Evolutionary conservation across 2,888 invertebrate genomes (phyloP), one percentile per base, ranked within the genome.

Genomic region (Agrilus cyanescens): DNA sequence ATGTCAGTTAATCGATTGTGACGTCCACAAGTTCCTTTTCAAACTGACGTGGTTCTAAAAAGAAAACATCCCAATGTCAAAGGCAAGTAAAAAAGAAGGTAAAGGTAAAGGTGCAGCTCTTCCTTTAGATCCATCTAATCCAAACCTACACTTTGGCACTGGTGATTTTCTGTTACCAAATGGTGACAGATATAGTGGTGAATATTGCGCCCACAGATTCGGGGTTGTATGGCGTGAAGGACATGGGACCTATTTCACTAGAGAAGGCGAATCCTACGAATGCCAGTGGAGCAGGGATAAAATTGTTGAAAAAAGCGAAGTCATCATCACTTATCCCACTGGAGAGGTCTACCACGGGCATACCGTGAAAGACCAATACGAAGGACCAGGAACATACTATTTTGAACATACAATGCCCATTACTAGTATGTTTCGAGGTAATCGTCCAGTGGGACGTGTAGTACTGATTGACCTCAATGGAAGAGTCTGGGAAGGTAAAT

Each of bases 181-280:
- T 35, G 76, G 75, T 0, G 79, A 80, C 48, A 62, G 51, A 2
- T 80, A 78, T 48, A 63, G 68, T 1, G 80, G 79, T 1, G 69
- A 58, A 38, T 80, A 72, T 51, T 72, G 73, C 53, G 70, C 73
- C 1, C 72, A 72, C 57, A 69, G 70, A 49, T 71, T 67, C 48
- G 73, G 66, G 3, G 33, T 60, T 32, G 51, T 63, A 33, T 67
- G 66, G 65, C 52, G 65, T 40, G 63, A 66, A 56, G 67, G 65
- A 12, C 37, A 40, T 1, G 80, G 80, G 7, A 59, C 61, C 10
- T 80, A 80, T 51, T 68, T 54, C 3, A 77, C 78, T 1, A 70
- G 70, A 4, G 76, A 78, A 52, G 75, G 74, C 1, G 76, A 79
- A 50, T 53, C 53, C 1, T 80, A 80, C 55, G 53, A 60, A 16